Conservation (phyloP, 2,888 invertebrate species). For the Tetranychus piercei region DNA sequence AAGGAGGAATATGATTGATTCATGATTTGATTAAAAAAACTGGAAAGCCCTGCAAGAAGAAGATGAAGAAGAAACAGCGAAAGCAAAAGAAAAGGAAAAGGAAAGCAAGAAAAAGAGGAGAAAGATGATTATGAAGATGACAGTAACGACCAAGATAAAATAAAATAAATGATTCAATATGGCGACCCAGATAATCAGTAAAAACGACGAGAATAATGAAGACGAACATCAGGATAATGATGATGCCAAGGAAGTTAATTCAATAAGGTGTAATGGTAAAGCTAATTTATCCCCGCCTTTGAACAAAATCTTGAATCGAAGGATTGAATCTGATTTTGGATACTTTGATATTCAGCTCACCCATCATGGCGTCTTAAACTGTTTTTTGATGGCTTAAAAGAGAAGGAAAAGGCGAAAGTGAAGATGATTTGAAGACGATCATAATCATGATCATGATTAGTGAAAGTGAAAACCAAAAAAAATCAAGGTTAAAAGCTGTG, state of each 20-base stretch:
- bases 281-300: not conserved
- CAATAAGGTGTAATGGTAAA: not conserved
- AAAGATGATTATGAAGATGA: not conserved
- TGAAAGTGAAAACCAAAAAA: not conserved
- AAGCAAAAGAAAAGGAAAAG: not conserved
- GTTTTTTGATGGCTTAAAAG: not conserved
- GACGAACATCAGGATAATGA: not conserved
- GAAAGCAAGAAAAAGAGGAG: not conserved
- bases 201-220: not conserved
- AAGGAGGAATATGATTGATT: slow-evolving; percentile 1
- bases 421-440: not conserved
- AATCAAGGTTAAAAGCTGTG: not conserved
- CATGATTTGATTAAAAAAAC: not conserved
- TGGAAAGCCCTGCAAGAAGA: not conserved
- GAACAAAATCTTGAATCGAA: not conserved
- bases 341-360: not conserved
- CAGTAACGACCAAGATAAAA: not conserved
- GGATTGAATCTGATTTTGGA: not conserved
- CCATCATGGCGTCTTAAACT: not conserved
- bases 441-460: not conserved
- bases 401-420: not conserved
- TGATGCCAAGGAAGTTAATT: not conserved
- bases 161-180: not conserved
- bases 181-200: not conserved
- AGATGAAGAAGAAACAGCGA: not conserved